Conservation (phyloP, 2,888 invertebrate species). For the Drosophila stalkeri region DNA sequence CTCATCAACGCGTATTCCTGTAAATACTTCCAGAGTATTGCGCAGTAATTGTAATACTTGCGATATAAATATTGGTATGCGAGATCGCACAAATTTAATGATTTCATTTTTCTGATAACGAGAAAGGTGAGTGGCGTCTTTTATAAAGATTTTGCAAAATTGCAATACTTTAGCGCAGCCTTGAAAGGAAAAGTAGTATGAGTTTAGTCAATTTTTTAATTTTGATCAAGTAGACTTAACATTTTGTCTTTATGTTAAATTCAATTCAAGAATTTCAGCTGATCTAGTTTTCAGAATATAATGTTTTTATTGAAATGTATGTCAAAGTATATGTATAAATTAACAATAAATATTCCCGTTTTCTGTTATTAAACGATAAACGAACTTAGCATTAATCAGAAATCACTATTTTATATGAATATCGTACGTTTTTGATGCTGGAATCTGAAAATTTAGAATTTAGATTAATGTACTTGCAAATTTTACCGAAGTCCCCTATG, state of each 20-base stretch:
- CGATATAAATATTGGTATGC: constrained; percentile 88
- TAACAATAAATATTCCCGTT: too few species aligned
- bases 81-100: constrained; percentile 88
- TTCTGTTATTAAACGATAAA: too few species aligned
- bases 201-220: not conserved
- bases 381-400: too few species aligned
- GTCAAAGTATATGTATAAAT: too few species aligned
- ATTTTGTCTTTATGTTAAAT: not conserved
- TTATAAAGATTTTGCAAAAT: constrained; percentile 88
- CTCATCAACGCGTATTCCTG: constrained; percentile 87
- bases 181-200: constrained; percentile 45
- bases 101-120: constrained; percentile 89
- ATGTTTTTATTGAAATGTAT: too few species aligned
- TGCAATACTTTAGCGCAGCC: constrained; percentile 87
- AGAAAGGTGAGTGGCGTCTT: constrained; percentile 87
- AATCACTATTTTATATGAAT: too few species aligned
- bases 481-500: too few species aligned
- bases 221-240: not conserved
- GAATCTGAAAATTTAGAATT: too few species aligned
- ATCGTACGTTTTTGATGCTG: too few species aligned
- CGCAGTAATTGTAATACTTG: constrained; percentile 88
- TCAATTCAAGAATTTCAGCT: not conserved
- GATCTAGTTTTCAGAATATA: too few species aligned
- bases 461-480: too few species aligned
- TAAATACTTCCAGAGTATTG: constrained; percentile 87